Base-by-base conservation (phyloP, 2,888 invertebrate species). In the Macaria notata region DNA sequence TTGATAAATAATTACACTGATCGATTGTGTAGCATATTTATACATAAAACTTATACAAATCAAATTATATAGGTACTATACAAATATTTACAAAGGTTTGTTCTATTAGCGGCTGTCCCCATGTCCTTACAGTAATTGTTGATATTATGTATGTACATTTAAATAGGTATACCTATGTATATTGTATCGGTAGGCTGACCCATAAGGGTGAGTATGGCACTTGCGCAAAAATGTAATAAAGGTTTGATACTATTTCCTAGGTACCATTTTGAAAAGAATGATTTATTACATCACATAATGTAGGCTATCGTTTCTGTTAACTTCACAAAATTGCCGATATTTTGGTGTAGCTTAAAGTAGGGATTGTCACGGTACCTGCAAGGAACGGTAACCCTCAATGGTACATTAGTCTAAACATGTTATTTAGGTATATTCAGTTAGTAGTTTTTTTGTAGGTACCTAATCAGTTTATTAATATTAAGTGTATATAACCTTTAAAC, bases 181-280 rank as follows among this genome's bases (percentile, higher is more conserved):
- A 69, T 72, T 73, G 79, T 77, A 74, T 82, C 79, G 81, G 81
- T 79, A 83, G 83, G 81, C 70, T 76, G 69, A 75, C 79, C 81
- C 82, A 56, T 73, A 70, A 65, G 78, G 83, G 79, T 71, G 70
- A 76, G 77, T 88, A 88, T 89, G 88, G 88, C 88, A 89, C 88
- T 82, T 86, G 81, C 19, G 78, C 78, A 79, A 80, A 72, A 68
- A 76, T 76, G 75, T 80, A 79, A 80, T 78, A 80, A 66, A 79
- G 74, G 73, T 79, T 80, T 75, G 79, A 81, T 79, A 81, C 76
- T 75, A 76, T 68, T 75, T 33, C 4, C 4, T 36, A 36, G 33
- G 33, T 36, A 36, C 5, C 33, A 36, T 36, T 6, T 4, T 36
- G 3, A 36, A 1, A 19, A 19, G 19, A 19, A 19, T 19, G 19